These are phyloP conservation scores for Callionymus lyra DNA, from an alignment of 2,113 vertebrate genomes.

Conservation along the genomic window DNA sequence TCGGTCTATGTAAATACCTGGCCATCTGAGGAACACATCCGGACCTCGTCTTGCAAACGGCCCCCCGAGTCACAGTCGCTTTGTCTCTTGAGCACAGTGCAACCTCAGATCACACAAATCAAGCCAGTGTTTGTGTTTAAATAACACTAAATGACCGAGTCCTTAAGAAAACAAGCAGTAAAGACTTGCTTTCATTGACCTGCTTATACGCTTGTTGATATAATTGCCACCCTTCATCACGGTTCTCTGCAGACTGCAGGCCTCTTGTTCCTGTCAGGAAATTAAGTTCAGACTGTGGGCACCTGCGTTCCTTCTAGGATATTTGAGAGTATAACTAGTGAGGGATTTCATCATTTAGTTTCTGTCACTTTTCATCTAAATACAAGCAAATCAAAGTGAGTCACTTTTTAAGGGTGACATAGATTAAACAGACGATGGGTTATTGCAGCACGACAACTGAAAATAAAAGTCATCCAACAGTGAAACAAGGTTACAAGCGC, in stretches of 20 bases:
- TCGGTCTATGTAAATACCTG: conserved; percentile 12
- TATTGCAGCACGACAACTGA: too few relatives aligned
- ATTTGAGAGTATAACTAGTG: too few relatives aligned
- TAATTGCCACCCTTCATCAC: conserved; percentile 21
- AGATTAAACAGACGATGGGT: too few relatives aligned
- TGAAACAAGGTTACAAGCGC: too few relatives aligned
- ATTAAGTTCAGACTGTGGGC: conserved; percentile 17
- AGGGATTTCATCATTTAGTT: too few relatives aligned
- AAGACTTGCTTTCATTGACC: conserved; percentile 37
- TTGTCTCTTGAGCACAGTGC: conserved; percentile 17
- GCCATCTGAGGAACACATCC: conserved; percentile 5
- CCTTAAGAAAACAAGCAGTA: conserved; percentile 9
- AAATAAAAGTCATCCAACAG: too few relatives aligned
- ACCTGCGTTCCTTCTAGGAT: neutral
- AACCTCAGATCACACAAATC: conserved; percentile 25
- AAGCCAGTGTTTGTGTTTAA: conserved; percentile 15
- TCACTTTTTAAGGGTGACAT: too few relatives aligned
- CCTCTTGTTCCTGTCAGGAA: conserved; percentile 33
- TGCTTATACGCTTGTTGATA: conserved; percentile 50
- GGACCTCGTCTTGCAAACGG: conserved; percentile 1
- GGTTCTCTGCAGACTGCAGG: conserved; percentile 7
- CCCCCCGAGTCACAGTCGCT: conserved; percentile 9
- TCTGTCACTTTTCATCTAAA: too few relatives aligned
- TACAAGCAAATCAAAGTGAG: too few relatives aligned
- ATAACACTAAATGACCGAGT: conserved; percentile 2